Evolutionary conservation across 2,888 invertebrate species (phyloP).

Genomic region (Papilio demoleus): DNA sequence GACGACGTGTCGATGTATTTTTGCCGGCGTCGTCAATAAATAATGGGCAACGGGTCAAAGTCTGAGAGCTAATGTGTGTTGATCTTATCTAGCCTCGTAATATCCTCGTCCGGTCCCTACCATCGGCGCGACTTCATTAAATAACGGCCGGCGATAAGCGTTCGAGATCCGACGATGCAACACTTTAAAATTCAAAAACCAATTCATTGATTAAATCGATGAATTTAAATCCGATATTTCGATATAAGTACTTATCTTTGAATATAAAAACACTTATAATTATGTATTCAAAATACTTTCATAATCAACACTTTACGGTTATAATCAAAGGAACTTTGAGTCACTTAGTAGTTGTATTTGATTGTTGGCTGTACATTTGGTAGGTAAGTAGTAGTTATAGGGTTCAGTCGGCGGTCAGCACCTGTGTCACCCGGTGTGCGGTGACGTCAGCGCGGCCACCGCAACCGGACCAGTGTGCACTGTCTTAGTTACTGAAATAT

Average conservation of each 20-base stretch:
- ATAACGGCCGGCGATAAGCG: slow-evolving; percentile 3
- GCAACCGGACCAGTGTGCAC: slow-evolving; percentile 22
- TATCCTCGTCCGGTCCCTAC: slow-evolving; percentile 54
- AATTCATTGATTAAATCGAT: slow-evolving; percentile 26
- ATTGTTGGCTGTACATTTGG: background rate
- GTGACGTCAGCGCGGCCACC: slow-evolving; percentile 22
- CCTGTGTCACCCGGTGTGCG: slow-evolving; percentile 20
- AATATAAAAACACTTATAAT: slow-evolving; percentile 27
- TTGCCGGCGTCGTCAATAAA: slow-evolving; percentile 73
- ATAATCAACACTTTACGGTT: too few relatives aligned
- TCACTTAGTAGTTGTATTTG: background rate
- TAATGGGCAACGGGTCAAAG: slow-evolving; percentile 69
- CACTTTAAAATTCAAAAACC: slow-evolving; percentile 22
- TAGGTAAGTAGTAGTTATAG: background rate
- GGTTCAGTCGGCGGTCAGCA: slow-evolving; percentile 12
- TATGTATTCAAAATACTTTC: slow-evolving; percentile 28
- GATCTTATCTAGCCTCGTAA: slow-evolving; percentile 69
- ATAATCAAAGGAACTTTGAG: too few relatives aligned
- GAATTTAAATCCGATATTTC: slow-evolving; percentile 15
- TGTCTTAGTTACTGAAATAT: background rate
- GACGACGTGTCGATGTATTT: slow-evolving; percentile 68
- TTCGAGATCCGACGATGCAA: slow-evolving; percentile 8
- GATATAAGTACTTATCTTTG: slow-evolving; percentile 15
- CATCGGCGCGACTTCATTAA: slow-evolving; percentile 35
- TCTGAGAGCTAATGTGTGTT: slow-evolving; percentile 77